phyloP scores from a whole-genome alignment of 2,797 vertebrate species.

The Melanotaenia maccullochi region DNA sequence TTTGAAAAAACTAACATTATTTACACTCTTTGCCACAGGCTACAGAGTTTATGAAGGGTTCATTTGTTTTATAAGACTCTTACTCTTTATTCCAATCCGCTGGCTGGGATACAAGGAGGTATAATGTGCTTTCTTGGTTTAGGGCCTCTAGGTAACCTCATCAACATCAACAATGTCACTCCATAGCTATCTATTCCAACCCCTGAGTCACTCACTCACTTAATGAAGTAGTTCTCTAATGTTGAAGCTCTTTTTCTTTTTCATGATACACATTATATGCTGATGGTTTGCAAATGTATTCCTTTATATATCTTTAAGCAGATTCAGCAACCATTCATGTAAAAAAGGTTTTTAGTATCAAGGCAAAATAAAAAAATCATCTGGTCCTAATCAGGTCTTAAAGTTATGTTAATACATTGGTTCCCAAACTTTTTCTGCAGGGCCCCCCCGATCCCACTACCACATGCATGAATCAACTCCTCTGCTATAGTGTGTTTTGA shows the following conservation, averaged over 20 bases:
- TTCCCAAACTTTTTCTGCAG: too few relatives aligned
- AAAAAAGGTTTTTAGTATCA: not conserved
- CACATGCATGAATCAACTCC: too few relatives aligned
- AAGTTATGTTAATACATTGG: not conserved
- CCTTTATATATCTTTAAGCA: not conserved
- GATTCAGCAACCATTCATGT: not conserved
- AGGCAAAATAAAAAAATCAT: too few relatives aligned
- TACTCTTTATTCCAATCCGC: slow-evolving; percentile 29
- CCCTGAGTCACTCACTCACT: slow-evolving; percentile 22
- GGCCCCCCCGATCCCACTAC: too few relatives aligned
- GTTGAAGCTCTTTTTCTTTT: slow-evolving; percentile 2
- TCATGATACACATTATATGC: slow-evolving; percentile 4
- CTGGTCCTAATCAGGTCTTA: not conserved
- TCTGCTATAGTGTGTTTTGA: too few relatives aligned
- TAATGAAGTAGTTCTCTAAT: slow-evolving; percentile 19
- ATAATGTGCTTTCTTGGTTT: slow-evolving; percentile 39
- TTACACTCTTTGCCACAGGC: slow-evolving; percentile 5
- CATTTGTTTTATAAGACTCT: slow-evolving; percentile 43
- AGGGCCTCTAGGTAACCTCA: slow-evolving; percentile 28
- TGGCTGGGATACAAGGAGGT: slow-evolving; percentile 18
- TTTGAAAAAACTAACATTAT: not conserved
- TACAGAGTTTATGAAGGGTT: slow-evolving; percentile 32
- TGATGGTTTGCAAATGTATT: slow-evolving; percentile 12
- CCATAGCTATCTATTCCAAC: slow-evolving; percentile 25
- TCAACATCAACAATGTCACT: slow-evolving; percentile 22